phyloP scores from a whole-genome alignment of 2,113 vertebrate genomes.

The Diphyllodes magnificus region DNA sequence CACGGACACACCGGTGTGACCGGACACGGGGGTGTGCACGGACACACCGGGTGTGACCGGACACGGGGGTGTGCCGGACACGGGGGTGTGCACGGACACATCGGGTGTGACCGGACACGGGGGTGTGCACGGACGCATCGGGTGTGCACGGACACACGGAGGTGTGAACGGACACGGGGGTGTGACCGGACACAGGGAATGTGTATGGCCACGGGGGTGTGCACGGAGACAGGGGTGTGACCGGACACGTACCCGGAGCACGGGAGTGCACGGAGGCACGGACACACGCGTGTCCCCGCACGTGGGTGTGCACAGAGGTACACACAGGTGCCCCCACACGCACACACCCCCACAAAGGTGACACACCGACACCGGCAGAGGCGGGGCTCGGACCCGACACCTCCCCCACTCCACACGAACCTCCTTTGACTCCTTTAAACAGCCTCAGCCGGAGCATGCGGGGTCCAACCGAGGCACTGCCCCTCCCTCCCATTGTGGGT shows the following conservation, averaged over 20 bases:
- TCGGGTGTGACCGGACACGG: too few relatives aligned
- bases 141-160: background rate
- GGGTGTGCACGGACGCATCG: too few relatives aligned
- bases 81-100: too few relatives aligned
- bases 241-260: accelerated
- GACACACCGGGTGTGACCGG: too few relatives aligned
- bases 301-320: accelerated
- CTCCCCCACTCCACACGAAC: background rate
- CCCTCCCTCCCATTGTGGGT: accelerated
- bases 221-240: background rate
- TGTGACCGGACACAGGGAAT: background rate
- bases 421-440: background rate
- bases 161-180: too few relatives aligned
- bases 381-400: background rate
- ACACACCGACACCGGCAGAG: background rate
- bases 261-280: too few relatives aligned
- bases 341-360: background rate
- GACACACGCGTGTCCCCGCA: accelerated
- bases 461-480: too few relatives aligned
- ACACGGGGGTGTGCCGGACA: too few relatives aligned
- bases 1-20: too few relatives aligned
- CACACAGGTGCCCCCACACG: background rate
- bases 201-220: too few relatives aligned
- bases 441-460: accelerated
- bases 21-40: too few relatives aligned